A percentile compares a stretch with the other conserved stretches of the same genome.
Evolutionary conservation across 1,140 invertebrate genomes (phyloP).

Genomic region (Procambarus virginalis): DNA sequence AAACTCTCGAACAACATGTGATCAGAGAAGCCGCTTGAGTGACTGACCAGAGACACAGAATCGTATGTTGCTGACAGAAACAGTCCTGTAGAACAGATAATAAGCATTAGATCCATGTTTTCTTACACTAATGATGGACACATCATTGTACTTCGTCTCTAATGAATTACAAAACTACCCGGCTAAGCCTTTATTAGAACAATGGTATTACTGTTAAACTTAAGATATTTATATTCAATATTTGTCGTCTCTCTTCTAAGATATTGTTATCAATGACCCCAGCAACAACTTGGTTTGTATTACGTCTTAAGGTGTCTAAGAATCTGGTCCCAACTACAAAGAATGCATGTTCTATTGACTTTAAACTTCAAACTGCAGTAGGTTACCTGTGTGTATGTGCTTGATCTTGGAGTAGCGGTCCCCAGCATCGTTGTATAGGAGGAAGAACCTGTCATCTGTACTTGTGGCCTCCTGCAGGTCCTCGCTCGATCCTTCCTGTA

Average conservation of each 20-base stretch:
- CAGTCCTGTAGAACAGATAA: background rate
- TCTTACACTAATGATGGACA: no score
- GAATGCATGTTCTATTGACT: no score
- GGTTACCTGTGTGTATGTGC: background rate
- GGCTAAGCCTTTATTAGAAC: no score
- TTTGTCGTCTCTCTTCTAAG: no score
- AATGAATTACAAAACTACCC: no score
- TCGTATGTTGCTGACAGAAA: background rate
- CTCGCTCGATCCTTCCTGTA: background rate
- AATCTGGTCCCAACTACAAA: no score
- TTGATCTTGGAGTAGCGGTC: background rate
- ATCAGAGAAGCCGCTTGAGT: background rate
- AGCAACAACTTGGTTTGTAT: no score
- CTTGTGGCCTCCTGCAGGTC: background rate
- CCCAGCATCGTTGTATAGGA: background rate
- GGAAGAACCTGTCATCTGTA: background rate
- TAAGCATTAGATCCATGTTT: background rate
- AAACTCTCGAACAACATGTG: background rate
- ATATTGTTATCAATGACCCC: no score
- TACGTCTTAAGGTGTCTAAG: no score
- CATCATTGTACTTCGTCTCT: no score
- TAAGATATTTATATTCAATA: no score
- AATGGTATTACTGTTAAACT: no score
- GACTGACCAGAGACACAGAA: background rate
- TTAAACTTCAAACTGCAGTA: background rate